Base-by-base conservation (phyloP, 37 sponge, comb jelly and placozoan genomes). In the Bolinopsis microptera region DNA sequence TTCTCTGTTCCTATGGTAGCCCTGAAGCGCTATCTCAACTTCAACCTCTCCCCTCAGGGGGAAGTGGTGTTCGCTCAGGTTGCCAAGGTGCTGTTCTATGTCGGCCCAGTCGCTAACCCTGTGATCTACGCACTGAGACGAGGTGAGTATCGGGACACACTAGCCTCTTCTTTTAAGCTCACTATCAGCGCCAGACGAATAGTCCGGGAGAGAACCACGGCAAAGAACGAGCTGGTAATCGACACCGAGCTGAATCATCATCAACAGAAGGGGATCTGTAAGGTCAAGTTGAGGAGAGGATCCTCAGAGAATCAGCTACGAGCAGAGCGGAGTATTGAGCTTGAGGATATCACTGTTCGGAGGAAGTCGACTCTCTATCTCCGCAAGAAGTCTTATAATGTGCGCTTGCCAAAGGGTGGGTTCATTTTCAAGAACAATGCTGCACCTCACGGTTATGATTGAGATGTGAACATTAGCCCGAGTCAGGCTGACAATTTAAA, bases 61-160 rank as follows among this genome's bases (percentile, higher is more conserved):
- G 61, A 39, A 48, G 61, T 41, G 41, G 31, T 86, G n/a, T 40
- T 86, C 0, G 90, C 90, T 16, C 90, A 86, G 61, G 48, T 86
- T 39, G 90, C 90, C 26, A 86, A 86, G 61, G 35, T 86, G n/a
- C 61, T 86, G 48, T 86, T 86, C 90, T 86, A 86, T 48, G 27
- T 34, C 48, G 90, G 61, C 40, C 90, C 90, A 0, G 90, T 86
- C 5, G 90, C 90, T 41, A 86, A 86, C 90, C 90, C 90, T 34
- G 61, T 86, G 2, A 86, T 86, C 38, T 86, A 86, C 90, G 90
- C 90, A 5, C 48, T 86, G 90, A 28, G 90, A 38, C 38, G 61
- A 27, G 90, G 35, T 8, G 90, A 86, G 36, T 86, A 86, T 30
- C 41, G 90, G 41, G 36, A n/a, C 61, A 86, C 27, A 18, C 80